Base-by-base conservation (phyloP, 2,113 vertebrate genomes). In the Alligator sinensis region DNA sequence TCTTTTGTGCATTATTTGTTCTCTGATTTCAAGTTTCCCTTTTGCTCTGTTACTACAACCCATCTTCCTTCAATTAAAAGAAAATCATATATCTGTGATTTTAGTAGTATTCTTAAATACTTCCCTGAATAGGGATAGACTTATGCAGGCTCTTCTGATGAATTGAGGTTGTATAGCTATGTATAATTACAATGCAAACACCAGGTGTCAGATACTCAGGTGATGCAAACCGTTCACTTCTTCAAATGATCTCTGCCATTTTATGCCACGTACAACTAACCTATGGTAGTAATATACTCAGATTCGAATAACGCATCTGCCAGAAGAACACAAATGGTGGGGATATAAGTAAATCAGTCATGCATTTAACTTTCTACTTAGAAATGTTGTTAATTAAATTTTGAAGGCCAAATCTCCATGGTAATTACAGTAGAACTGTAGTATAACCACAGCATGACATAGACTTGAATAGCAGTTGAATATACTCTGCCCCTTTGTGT, bases 141-240 rank as follows among this genome's bases (percentile, higher is more conserved):
- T 78, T 17, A 66, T 61, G 38, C 19, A 3, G 1, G 0, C 6
- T 2, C 1, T 21, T 4, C 9, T 1, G 10, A 10, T 78, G 68
- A 85, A 57, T 3, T 27, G 90, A 57, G 70, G 15, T 6, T 63
- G 12, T 79, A 70, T 28, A 30, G 47, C 59, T 57, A 38, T 54
- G 30, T 2, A n/a, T 9, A 80, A n/a, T 19, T 34, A 34, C 47
- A 47, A 47, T 47, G 47, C 47, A 47, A 47, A 9, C 9, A 47
- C 47, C 47, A 47, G 47, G 47, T 47, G 47, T 47, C 7, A 47
- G 47, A 47, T 47, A 7, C n/a, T 10, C 30, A 70, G 66, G n/a
- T 30, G n/a, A 70, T 34, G 9, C 17, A 19, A 62, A 9, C 1
- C 54, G 4, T 15, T 68, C 63, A n/a, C 1, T 0, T 1, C 17